Evolutionary conservation across 2,888 invertebrate species (phyloP), one percentile per base, ranked within the genome.

Genomic region (Calameuta idolon): DNA sequence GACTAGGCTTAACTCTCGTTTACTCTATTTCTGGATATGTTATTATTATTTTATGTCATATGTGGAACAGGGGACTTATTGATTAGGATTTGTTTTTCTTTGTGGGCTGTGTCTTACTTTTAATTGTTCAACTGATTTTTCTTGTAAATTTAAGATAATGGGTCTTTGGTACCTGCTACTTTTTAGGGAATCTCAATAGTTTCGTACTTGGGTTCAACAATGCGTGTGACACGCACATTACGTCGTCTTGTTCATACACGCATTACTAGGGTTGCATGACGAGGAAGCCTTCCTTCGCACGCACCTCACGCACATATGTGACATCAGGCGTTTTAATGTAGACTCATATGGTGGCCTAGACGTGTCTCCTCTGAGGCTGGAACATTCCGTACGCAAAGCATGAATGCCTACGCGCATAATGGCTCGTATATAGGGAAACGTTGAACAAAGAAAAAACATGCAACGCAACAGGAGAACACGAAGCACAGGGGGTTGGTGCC

Each of bases 381-480:
- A 55, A 55, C 23, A 23, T 55, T 55, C 23, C 55, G 71, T 33
- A 31, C 37, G 34, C 76, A 76, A 11, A 55, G 69, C 68, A 76
- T 69, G 73, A 73, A 37, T 23, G 69, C 12, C 31, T 30, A 71
- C 31, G 77, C 73, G 78, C 77, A 34, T 71, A 83, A 85, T 82
- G 81, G 82, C 80, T 78, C 83, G 80, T 82, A 81, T 83, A 85
- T 84, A 81, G 81, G 80, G 85, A 87, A 88, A 84, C 83, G 87
- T 86, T 87, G 87, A 90, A 90, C 89, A 90, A 90, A 90, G 90
- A 84, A 90, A 90, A 90, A 90, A 90, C 90, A 90, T 88, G 88
- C 88, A 80, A 81, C 79, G 81, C 84, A 90, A 85, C 88, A 90
- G 90, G 90, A 90, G 89, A 89, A 81, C 88, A 90, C 85, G 88